These are phyloP conservation scores for Hyla sarda DNA, from an alignment of 2,113 vertebrate species.

Conservation along the genomic window DNA sequence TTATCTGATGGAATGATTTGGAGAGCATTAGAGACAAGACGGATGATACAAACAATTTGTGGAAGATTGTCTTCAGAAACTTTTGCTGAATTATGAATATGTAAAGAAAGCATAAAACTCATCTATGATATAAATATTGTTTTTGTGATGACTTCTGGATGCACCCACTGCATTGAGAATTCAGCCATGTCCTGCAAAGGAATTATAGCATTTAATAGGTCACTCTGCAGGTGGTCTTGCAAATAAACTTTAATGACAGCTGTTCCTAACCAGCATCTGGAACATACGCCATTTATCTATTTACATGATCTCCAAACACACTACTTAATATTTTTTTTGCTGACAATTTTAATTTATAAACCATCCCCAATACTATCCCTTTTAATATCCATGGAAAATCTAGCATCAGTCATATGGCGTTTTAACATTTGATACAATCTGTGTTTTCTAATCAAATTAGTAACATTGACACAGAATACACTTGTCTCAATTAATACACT, in stretches of 20 bases:
- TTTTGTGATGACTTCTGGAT: background rate
- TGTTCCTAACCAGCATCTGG: background rate
- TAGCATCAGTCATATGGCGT: constrained; percentile 32
- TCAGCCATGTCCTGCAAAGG: background rate
- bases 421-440: constrained; percentile 61
- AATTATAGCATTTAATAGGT: background rate
- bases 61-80: too few species aligned
- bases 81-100: too few species aligned
- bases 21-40: too few species aligned
- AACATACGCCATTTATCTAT: background rate
- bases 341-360: background rate
- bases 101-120: too few species aligned
- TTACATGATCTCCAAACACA: background rate
- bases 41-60: too few species aligned
- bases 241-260: background rate
- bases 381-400: background rate
- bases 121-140: background rate
- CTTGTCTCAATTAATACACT: constrained; percentile 70
- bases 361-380: background rate
- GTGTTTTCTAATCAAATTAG: constrained; percentile 67
- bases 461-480: constrained; percentile 67
- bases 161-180: background rate
- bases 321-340: background rate
- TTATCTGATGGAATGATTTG: too few species aligned
- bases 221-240: background rate